These are phyloP conservation scores for Stratiomys singularior DNA, from an alignment of 2,888 invertebrate genomes.

Conservation along the genomic window DNA sequence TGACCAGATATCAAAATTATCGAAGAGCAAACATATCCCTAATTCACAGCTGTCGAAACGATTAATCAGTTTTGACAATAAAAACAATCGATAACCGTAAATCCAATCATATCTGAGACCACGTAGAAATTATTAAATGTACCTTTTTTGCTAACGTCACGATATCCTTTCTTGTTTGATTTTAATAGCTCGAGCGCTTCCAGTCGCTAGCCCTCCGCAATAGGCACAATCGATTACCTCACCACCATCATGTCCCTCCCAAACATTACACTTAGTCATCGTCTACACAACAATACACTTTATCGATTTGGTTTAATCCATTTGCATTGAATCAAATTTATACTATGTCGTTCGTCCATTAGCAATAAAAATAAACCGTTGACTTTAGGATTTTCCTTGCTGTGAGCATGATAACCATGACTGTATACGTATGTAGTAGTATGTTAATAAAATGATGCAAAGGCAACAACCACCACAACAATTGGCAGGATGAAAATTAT, in stretches of 20 bases:
- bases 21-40: no score
- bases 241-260: neutral
- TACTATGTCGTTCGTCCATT: neutral
- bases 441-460: neutral
- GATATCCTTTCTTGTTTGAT: no score
- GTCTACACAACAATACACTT: neutral
- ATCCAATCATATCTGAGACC: no score
- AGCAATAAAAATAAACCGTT: conserved; percentile 21
- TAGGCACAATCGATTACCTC: no score
- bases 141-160: no score
- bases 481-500: neutral
- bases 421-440: neutral
- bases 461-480: neutral
- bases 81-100: no score
- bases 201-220: no score
- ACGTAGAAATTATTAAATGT: no score
- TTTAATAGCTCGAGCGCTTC: no score
- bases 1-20: no score
- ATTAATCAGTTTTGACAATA: no score
- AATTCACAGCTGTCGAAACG: no score
- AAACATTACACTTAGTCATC: neutral
- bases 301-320: conserved; percentile 3
- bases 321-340: conserved; percentile 11
- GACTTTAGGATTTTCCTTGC: neutral
- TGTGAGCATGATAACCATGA: neutral